Evolutionary conservation across 1,140 invertebrate species (phyloP).

Genomic region (Calosoma granatense): DNA sequence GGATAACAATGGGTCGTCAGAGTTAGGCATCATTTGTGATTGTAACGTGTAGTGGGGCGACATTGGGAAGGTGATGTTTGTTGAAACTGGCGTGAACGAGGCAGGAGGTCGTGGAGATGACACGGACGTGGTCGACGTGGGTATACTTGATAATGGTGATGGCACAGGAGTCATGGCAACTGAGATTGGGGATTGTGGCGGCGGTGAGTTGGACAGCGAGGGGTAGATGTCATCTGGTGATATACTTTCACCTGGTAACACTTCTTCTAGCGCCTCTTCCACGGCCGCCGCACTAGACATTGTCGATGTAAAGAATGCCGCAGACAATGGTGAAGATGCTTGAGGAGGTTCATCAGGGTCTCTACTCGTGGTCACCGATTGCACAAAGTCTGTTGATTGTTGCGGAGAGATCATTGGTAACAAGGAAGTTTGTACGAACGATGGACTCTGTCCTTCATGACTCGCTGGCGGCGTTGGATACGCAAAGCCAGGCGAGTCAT

Average conservation of each 20-base stretch:
- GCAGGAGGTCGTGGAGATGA: conserved; percentile 42
- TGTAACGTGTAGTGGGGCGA: conserved; percentile 47
- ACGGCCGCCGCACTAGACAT: conserved; percentile 76
- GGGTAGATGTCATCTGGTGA: conserved; percentile 48
- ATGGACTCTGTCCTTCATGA: conserved; percentile 62
- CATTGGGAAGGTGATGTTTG: conserved; percentile 35
- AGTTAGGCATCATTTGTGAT: conserved; percentile 73
- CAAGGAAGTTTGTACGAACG: conserved; percentile 35
- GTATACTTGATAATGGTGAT: conserved; percentile 44
- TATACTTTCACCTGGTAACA: conserved; percentile 62
- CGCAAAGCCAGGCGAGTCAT: conserved; percentile 55
- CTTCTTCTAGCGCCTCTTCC: conserved; percentile 69
- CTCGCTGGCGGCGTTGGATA: conserved; percentile 77
- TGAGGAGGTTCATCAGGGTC: conserved; percentile 48
- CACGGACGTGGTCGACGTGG: conserved; percentile 38
- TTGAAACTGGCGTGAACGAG: conserved; percentile 32
- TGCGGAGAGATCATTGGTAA: conserved; percentile 36
- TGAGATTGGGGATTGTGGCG: conserved; percentile 46
- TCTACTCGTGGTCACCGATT: conserved; percentile 36
- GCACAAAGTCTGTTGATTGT: conserved; percentile 34
- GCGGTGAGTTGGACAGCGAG: conserved; percentile 49
- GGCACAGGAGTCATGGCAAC: conserved; percentile 45
- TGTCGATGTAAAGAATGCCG: conserved; percentile 74
- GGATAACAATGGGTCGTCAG: conserved; percentile 69
- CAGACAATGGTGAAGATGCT: conserved; percentile 59